Conservation (phyloP, 2,888 invertebrate species). For the Brenthis hecate region DNA sequence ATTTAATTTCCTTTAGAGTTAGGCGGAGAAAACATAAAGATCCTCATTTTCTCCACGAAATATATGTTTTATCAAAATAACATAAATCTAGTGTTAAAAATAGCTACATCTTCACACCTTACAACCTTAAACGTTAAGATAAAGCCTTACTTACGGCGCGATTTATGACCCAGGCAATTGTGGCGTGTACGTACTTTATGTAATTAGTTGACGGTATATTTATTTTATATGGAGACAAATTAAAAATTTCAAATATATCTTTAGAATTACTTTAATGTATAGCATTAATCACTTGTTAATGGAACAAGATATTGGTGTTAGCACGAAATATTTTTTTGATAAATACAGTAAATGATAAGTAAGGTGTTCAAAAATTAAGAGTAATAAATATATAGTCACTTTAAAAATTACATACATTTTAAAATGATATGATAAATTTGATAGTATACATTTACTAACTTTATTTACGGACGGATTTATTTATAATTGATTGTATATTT, state of each 20-base stretch:
- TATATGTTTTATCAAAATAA: background rate
- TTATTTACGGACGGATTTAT: too few species aligned
- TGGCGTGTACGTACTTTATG: slow-evolving; percentile 31
- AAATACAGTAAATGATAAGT: background rate
- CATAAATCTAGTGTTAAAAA: slow-evolving; percentile 9
- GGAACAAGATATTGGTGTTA: slow-evolving; percentile 3
- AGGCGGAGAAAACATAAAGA: too few species aligned
- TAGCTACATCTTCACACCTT: slow-evolving; percentile 32
- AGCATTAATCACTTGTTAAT: slow-evolving; percentile 13
- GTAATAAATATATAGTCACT: too few species aligned
- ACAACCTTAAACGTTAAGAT: slow-evolving; percentile 60
- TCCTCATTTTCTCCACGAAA: background rate
- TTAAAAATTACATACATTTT: too few species aligned
- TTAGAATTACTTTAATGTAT: slow-evolving; percentile 9
- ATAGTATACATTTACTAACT: too few species aligned
- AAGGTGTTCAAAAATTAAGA: too few species aligned
- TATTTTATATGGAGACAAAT: background rate
- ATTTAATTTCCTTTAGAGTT: too few species aligned
- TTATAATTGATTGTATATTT: too few species aligned
- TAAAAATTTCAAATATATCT: slow-evolving; percentile 2
- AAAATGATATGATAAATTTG: too few species aligned
- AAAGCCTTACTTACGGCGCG: slow-evolving; percentile 55
- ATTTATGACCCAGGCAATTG: slow-evolving; percentile 51
- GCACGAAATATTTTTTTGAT: background rate
- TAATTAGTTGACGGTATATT: slow-evolving; percentile 21